phyloP scores from a whole-genome alignment of 2,113 vertebrate genomes.

The Boulengeromyrus knoepffleri region DNA sequence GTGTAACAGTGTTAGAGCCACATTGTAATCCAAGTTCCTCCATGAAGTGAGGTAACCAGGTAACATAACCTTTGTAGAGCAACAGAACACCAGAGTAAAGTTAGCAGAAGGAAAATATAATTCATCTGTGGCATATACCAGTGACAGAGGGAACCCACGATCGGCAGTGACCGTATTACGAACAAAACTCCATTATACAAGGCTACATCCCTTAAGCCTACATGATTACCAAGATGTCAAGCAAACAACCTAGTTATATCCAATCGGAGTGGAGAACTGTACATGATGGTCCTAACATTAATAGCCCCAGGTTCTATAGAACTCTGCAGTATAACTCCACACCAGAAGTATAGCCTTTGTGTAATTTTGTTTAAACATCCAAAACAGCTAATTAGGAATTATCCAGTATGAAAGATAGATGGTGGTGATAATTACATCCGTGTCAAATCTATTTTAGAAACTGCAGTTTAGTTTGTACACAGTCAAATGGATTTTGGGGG shows the following conservation, averaged over 20 bases:
- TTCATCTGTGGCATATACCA: neutral
- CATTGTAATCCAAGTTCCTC: neutral
- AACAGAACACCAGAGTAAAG: neutral
- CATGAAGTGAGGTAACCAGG: neutral
- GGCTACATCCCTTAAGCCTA: neutral
- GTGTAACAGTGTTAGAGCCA: neutral
- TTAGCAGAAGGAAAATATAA: neutral
- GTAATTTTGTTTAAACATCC: slow-evolving; percentile 39
- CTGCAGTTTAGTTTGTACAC: neutral
- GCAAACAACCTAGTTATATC: neutral
- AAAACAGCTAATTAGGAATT: slow-evolving; percentile 53
- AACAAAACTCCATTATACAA: neutral
- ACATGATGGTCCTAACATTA: neutral
- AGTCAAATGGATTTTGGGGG: neutral
- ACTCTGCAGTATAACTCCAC: slow-evolving; percentile 36
- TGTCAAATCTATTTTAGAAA: neutral
- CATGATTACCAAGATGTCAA: neutral
- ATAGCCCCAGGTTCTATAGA: slow-evolving; percentile 23
- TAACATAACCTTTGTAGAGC: neutral
- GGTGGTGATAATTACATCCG: slow-evolving; percentile 27
- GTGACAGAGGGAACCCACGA: neutral
- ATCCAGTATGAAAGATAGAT: slow-evolving; percentile 48
- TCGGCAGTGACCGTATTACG: neutral
- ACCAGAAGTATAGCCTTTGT: slow-evolving; percentile 43
- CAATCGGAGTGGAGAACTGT: neutral